Conservation (phyloP, 1,140 invertebrate genomes). For the Berghia stephanieae region DNA sequence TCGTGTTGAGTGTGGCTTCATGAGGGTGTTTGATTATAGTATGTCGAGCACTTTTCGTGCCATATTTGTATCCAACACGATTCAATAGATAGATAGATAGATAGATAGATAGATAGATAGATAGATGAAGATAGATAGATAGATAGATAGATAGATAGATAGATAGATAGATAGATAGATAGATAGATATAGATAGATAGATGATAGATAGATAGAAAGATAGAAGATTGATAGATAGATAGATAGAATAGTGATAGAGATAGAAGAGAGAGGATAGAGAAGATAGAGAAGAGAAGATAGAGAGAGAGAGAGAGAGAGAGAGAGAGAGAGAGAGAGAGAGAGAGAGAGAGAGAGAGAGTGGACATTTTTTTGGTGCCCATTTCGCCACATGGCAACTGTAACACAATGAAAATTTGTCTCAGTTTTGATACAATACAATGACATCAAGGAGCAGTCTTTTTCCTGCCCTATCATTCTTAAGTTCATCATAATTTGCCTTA, state of each 20-base stretch:
- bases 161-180: not conserved
- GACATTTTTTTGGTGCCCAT: too few species aligned
- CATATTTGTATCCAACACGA: too few species aligned
- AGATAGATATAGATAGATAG: too few species aligned
- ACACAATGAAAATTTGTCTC: not conserved
- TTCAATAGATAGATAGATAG: too few species aligned
- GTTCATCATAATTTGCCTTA: not conserved
- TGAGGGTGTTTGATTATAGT: too few species aligned
- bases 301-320: not conserved
- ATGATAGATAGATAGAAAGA: not conserved
- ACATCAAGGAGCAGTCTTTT: not conserved
- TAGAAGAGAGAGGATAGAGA: slow-evolving; percentile 6
- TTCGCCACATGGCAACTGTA: too few species aligned
- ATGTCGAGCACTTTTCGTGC: too few species aligned
- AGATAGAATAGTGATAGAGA: not conserved
- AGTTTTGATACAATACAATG: not conserved
- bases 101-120: too few species aligned
- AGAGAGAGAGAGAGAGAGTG: slow-evolving; percentile 15
- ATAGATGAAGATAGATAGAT: too few species aligned
- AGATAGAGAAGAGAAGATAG: not conserved
- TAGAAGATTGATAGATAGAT: not conserved
- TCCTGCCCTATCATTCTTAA: not conserved
- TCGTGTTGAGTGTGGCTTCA: too few species aligned
- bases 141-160: not conserved
- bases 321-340: too few species aligned